Evolutionary conservation across 2,113 vertebrate genomes (phyloP), one percentile per base, ranked within the genome.

Genomic region (Cygnus buccinator): DNA sequence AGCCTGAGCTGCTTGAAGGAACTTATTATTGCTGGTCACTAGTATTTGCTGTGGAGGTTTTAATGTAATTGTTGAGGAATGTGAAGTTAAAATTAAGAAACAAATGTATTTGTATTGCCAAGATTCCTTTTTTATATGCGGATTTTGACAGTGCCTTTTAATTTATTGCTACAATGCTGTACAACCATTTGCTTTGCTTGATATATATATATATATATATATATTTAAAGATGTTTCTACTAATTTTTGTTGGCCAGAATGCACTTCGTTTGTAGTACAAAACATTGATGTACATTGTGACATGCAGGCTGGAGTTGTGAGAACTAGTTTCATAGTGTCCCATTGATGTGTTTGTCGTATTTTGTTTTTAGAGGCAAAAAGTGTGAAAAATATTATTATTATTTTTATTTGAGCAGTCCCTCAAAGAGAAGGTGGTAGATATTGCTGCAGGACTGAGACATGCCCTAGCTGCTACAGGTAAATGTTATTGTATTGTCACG

Each of bases 371-470:
- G 52, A 91, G 33, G 43, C 52, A 87, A 29, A 89, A 85, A 65
- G 28, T 41, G 12, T 31, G 52, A 66, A 74, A 54, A 25, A 43
- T n/a, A 7, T 89, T 63, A 15, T 50, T 50, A 23, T 54, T 28
- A 7, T 28, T 20, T 35, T 25, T 25, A 14, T 90, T 95, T 95
- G 48, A 39, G 5, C 94, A 99, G 99, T 93, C 95, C 92, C 92
- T 99, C 52, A 98, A 90, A 91, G 98, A 99, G 75, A 97, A 97
- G 43, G 97, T 98, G 71, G 88, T 98, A 62, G 94, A 95, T 95
- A 68, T 99, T 94, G 98, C 99, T 91, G 99, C 99, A 91, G 99
- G 99, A 87, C 98, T 99, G 77, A 98, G 99, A 96, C 99, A 99
- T 82, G 97, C 98, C 0, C 98, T 99, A 59, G 99, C 98, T 95